These are phyloP conservation scores for Druceiella hillmani DNA, from an alignment of 2,888 invertebrate genomes.

Conservation along the genomic window DNA sequence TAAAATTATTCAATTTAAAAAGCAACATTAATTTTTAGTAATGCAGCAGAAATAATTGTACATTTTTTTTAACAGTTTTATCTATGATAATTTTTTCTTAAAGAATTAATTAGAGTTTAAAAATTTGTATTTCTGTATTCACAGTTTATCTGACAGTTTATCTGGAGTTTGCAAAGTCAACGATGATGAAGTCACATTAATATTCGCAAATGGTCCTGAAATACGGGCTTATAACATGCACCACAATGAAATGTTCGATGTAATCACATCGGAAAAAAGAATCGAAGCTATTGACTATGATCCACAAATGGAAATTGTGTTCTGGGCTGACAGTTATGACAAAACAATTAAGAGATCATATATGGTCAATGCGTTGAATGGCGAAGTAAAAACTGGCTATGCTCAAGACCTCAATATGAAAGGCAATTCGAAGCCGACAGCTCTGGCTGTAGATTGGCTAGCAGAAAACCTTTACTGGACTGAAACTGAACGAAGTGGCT, in stretches of 20 bases:
- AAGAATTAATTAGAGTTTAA: no score
- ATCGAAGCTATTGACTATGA: conserved; percentile 92
- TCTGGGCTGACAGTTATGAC: conserved; percentile 93
- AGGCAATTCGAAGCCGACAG: conserved; percentile 79
- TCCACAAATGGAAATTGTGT: conserved; percentile 75
- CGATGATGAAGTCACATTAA: conserved; percentile 59
- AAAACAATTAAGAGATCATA: conserved; percentile 88
- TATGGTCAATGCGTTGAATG: conserved; percentile 74
- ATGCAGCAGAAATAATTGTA: no score
- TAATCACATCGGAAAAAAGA: conserved; percentile 79
- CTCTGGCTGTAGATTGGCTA: conserved; percentile 90
- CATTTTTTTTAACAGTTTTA: background rate
- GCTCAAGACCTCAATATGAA: conserved; percentile 85
- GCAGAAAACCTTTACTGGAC: conserved; percentile 94
- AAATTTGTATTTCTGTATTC: no score
- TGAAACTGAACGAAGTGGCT: conserved; percentile 70
- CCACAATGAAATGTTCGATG: conserved; percentile 65
- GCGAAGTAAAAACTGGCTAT: conserved; percentile 72
- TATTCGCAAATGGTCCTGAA: conserved; percentile 82
- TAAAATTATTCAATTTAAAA: no score
- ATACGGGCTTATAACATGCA: conserved; percentile 69
- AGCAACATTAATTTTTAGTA: no score
- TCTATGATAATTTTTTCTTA: conserved; percentile 1
- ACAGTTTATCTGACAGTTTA: conserved; percentile 60
- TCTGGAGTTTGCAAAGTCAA: conserved; percentile 79